Evolutionary conservation across 2,113 vertebrate genomes (phyloP), one percentile per base, ranked within the genome.

Genomic region (Aplodontia rufa): DNA sequence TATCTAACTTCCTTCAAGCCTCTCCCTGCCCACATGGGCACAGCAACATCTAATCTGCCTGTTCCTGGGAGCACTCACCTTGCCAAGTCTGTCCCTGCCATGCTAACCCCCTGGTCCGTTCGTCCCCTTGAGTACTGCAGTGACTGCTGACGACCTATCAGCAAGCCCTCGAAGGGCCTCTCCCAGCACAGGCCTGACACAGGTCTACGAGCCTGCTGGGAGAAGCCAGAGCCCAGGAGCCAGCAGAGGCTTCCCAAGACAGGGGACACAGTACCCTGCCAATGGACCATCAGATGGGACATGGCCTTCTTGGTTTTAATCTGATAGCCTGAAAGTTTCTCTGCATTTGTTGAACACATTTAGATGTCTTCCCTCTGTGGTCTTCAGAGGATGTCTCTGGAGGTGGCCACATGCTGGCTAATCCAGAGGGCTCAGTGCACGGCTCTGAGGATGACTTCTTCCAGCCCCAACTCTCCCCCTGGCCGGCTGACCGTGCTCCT

Each of bases 221-320:
- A 89, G 90, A 96, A 86, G 93, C 86, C 95, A 91, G 96, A 87
- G 47, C 71, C 66, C 66, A 7, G 53, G 58, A 83, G 74, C 20
- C 58, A 37, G 82, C 9, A 75, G 92, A 78, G 80, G 69, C 58
- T 49, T 60, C 47, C 35, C 0, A 5, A 55, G 60, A 42, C 78
- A 53, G 49, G 76, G 66, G 47, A 68, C 90, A 64, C 71, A 20
- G 53, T 0, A 3, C 16, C 88, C 76, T 6, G 7, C 49, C 0
- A 9, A 80, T 37, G 16, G 5, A 8, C 72, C 75, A 9, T n/a
- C 42, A n/a, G 58, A 49, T 14, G 40, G 55, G 53, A 80, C 45
- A 37, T 0, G 17, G 55, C 32, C 66, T 74, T 74, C 37, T 35
- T 75, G n/a, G 24, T 42, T 58, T 71, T 76, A 60, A 76, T 87